Evolutionary conservation across 2,797 vertebrate genomes (phyloP).

Genomic region (Phrynocephalus forsythii): DNA sequence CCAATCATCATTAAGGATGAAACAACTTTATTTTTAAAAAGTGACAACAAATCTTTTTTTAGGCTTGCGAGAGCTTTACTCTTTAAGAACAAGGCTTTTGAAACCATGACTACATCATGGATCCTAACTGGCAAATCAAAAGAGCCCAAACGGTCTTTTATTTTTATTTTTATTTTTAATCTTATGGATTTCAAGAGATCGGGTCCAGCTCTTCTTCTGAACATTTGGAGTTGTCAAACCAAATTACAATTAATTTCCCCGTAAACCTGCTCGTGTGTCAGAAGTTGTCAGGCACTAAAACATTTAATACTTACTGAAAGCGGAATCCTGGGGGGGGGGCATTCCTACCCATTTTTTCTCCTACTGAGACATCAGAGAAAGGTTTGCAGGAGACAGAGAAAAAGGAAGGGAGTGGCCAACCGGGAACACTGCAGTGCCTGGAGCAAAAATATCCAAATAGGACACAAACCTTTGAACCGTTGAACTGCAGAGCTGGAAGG

Average conservation of each 20-base stretch:
- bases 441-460: background rate
- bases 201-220: background rate
- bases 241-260: constrained; percentile 45
- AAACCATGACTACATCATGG: background rate
- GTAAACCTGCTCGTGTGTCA: constrained; percentile 25
- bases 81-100: background rate
- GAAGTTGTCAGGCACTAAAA: constrained; percentile 15
- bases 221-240: constrained; percentile 47
- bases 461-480: background rate
- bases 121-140: background rate
- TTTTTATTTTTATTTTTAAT: background rate
- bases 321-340: background rate
- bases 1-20: too few species aligned
- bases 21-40: too few species aligned
- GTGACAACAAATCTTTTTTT: too few species aligned
- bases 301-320: constrained; percentile 23
- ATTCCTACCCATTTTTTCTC: background rate
- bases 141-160: background rate
- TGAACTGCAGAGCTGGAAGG: too few species aligned
- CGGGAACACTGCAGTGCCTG: too few species aligned
- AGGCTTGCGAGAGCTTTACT: too few species aligned
- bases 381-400: background rate
- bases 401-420: background rate
- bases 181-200: background rate
- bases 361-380: background rate